A percentile compares a stretch with the other conserved stretches of the same genome.
These are phyloP conservation scores for Empidonax traillii DNA, from an alignment of 2,113 vertebrate genomes.

Conservation along the genomic window DNA sequence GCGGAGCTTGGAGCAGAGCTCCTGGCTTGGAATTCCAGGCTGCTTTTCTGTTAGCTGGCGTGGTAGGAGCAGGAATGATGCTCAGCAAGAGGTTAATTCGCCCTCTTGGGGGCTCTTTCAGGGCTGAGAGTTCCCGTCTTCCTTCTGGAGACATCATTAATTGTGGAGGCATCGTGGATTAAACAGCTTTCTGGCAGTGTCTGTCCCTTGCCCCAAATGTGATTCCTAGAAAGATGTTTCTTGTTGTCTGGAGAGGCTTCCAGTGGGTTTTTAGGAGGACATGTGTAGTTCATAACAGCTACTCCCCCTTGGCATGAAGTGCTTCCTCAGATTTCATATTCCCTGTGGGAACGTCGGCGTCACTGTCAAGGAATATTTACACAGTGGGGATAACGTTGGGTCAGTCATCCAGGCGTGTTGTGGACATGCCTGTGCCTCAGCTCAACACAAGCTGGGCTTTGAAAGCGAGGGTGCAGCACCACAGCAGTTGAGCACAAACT, in stretches of 20 bases:
- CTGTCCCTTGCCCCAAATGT: neutral
- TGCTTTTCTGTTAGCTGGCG: neutral
- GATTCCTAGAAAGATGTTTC: neutral
- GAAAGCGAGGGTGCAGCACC: neutral
- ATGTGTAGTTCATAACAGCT: neutral
- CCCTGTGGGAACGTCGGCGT: neutral
- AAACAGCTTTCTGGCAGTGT: neutral
- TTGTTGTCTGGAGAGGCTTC: neutral
- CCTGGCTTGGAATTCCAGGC: neutral
- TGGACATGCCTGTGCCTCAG: neutral
- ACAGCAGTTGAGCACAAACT: neutral
- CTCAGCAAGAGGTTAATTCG: neutral
- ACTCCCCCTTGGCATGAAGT: neutral
- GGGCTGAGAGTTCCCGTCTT: neutral
- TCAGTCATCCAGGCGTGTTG: neutral
- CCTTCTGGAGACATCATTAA: neutral
- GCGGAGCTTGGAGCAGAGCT: slow-evolving; percentile 53
- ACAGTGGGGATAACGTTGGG: neutral
- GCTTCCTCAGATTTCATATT: neutral
- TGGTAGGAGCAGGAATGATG: neutral
- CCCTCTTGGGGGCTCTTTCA: neutral
- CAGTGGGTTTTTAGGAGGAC: neutral
- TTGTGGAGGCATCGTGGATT: neutral
- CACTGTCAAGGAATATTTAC: neutral
- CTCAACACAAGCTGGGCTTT: neutral